Base-by-base conservation (phyloP, 2,113 vertebrate genomes). In the Brachyhypopomus occidentalis region DNA sequence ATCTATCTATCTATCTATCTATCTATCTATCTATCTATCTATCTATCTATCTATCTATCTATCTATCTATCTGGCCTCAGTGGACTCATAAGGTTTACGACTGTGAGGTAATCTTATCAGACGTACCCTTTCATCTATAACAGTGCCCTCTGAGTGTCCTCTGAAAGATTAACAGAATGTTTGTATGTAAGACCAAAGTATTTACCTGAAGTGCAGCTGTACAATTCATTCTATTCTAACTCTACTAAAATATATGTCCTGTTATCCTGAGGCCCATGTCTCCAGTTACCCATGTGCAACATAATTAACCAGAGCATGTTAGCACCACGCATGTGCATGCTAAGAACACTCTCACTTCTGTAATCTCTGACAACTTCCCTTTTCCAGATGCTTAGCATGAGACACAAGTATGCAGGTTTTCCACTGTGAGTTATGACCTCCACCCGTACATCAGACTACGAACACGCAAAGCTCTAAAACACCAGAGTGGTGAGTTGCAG, bases 321-420 rank as follows among this genome's bases (percentile, higher is more conserved):
- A 41, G n/a, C 63, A 59, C 69, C 62, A 38, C 45, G 60, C 55
- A 23, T 30, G 55, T 20, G 23, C 36, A 74, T 38, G 38, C 45
- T 58, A 56, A 56, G 56, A 56, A 20, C 11, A 8, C 71, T 83
- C 75, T 69, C 76, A 79, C 48, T 74, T 69, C 71, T 36, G 62
- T 62, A 75, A 74, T 67, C 45, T 48, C 38, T 52, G 16, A 23
- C 2, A 72, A 72, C 69, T 72, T 79, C 36, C 62, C 64, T 23
- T 48, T 69, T 79, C 76, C 23, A 60, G 9, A 72, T 36, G 45
- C 7, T 58, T 45, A 58, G 11, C 14, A 64, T 27, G 62, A 78
- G 22, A 69, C 1, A 17, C 20, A 19, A 38, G 64, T 5, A 58
- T 36, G 14, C 9, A 70, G 16, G 38, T 45, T 69, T 58, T 25